These are phyloP conservation scores for Meteorus cinctellus DNA, from an alignment of 2,888 invertebrate species.

Conservation along the genomic window DNA sequence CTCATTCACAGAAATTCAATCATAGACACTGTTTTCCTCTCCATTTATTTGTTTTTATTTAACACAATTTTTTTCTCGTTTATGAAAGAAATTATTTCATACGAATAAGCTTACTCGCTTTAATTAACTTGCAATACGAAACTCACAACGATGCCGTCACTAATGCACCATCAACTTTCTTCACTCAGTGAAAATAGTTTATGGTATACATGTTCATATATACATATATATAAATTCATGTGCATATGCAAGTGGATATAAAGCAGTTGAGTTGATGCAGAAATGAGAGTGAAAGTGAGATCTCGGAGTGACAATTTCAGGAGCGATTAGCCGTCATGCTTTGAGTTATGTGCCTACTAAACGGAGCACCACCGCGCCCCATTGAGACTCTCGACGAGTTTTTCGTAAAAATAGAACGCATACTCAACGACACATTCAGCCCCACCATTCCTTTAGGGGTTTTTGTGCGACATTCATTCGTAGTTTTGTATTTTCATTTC, in stretches of 20 bases:
- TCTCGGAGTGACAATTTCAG: conserved; percentile 70
- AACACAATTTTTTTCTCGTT: no score
- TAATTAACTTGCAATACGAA: conserved; percentile 2
- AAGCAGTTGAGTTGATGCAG: conserved; percentile 6
- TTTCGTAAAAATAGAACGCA: conserved; percentile 68
- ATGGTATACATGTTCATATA: not conserved
- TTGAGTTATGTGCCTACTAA: conserved; percentile 70
- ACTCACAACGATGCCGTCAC: conserved; percentile 56
- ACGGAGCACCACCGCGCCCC: conserved; percentile 65
- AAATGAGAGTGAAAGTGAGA: conserved; percentile 61
- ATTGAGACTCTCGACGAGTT: conserved; percentile 62
- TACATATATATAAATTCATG: conserved; percentile 8
- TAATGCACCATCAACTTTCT: conserved; percentile 56
- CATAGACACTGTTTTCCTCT: no score
- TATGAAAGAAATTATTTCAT: no score
- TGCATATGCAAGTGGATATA: conserved; percentile 26
- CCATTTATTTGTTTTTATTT: no score
- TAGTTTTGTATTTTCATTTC: conserved; percentile 36
- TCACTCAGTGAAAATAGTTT: not conserved
- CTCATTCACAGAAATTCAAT: no score
- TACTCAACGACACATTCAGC: conserved; percentile 44
- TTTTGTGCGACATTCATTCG: conserved; percentile 26
- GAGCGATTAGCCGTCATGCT: conserved; percentile 72
- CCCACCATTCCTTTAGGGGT: conserved; percentile 29
- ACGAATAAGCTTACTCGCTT: not conserved